Percentiles rank a stretch among this genome's conserved stretches.
phyloP scores from a whole-genome alignment of 2,113 vertebrate species.

The Pagrus major region DNA sequence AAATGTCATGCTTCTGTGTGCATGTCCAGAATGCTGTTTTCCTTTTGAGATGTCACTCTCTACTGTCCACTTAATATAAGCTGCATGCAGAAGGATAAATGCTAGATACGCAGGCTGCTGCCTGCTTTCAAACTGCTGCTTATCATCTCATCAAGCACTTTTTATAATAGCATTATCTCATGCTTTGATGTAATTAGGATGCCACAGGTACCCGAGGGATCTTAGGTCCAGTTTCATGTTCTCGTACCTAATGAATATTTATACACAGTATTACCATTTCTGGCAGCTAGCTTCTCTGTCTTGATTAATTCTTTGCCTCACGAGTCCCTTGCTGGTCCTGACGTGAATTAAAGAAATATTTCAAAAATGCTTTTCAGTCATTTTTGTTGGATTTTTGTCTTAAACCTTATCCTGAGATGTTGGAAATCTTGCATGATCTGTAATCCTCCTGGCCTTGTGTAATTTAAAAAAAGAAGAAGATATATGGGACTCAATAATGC shows the following conservation, averaged over 20 bases:
- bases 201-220: slow-evolving; percentile 53
- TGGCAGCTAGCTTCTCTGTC: slow-evolving; percentile 19
- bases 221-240: slow-evolving; percentile 50
- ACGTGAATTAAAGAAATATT: slow-evolving; percentile 5
- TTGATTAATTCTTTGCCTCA: slow-evolving; percentile 44
- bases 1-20: slow-evolving; percentile 41
- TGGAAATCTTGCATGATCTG: neutral
- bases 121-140: slow-evolving; percentile 27
- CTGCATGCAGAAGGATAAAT: neutral
- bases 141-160: slow-evolving; percentile 46
- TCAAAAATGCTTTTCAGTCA: neutral
- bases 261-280: slow-evolving; percentile 50
- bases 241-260: slow-evolving; percentile 64
- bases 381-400: neutral
- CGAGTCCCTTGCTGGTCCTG: slow-evolving; percentile 2
- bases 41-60: slow-evolving; percentile 5
- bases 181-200: slow-evolving; percentile 62
- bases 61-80: slow-evolving; percentile 4
- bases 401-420: neutral
- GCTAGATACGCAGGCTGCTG: slow-evolving; percentile 13
- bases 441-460: neutral
- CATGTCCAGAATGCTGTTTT: slow-evolving; percentile 24
- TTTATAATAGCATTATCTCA: slow-evolving; percentile 52
- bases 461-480: neutral
- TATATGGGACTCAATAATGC: neutral